phyloP scores from a whole-genome alignment of 1,140 invertebrate species.

The Tetraneura akinire region DNA sequence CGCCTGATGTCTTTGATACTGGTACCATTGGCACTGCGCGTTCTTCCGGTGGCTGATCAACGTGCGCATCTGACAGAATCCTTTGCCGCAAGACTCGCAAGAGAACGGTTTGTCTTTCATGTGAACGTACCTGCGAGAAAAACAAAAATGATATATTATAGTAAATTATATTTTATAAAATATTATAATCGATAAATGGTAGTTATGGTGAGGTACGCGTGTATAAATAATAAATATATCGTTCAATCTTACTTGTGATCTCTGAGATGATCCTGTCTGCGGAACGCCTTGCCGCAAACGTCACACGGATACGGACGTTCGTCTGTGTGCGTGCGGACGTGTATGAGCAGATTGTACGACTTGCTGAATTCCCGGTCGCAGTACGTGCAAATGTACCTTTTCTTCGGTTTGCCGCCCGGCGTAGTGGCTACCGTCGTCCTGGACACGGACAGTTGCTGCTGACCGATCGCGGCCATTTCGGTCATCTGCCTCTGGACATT shows the following conservation, averaged over 20 bases:
- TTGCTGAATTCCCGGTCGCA: constrained; percentile 97
- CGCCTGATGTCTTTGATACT: constrained; percentile 40
- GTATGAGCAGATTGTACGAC: constrained; percentile 96
- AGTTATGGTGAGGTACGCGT: too few relatives aligned
- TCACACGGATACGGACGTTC: constrained; percentile 97
- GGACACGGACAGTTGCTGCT: constrained; percentile 15
- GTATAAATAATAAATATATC: too few relatives aligned
- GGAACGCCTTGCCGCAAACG: constrained; percentile 95
- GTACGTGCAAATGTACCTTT: constrained; percentile 97
- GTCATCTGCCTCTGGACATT: constrained; percentile 52
- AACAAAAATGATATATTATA: too few relatives aligned
- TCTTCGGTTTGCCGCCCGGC: constrained; percentile 85
- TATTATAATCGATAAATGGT: too few relatives aligned
- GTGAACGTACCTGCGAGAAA: constrained; percentile 83
- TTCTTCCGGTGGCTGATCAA: constrained; percentile 87
- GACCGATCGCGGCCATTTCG: constrained; percentile 60
- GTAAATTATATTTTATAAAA: too few relatives aligned
- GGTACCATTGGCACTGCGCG: constrained; percentile 44
- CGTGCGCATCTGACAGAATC: constrained; percentile 94
- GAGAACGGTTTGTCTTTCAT: constrained; percentile 98
- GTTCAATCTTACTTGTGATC: constrained; percentile 82
- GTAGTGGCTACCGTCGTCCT: constrained; percentile 50
- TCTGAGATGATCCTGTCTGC: constrained; percentile 91
- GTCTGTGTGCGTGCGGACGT: constrained; percentile 96
- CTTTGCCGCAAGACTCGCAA: constrained; percentile 92